Conservation (phyloP, 2,797 vertebrate species). For the Halcyon chelicuti region DNA sequence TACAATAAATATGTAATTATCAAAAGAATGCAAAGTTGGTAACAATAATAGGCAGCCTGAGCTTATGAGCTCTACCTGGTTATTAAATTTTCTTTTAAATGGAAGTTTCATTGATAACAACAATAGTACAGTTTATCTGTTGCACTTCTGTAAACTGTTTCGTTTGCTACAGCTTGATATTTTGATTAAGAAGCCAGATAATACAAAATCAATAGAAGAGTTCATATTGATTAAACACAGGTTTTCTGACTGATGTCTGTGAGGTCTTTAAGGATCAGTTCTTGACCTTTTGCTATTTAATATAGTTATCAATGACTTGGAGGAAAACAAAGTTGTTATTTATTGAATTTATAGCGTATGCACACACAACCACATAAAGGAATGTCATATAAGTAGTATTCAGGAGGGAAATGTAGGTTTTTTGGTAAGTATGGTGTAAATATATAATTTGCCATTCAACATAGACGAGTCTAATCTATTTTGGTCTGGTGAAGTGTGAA, state of each 20-base stretch:
- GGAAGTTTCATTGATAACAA: not conserved
- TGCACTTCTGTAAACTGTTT: not conserved
- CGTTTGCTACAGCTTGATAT: not conserved
- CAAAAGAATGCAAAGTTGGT: not conserved
- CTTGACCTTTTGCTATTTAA: conserved; percentile 23
- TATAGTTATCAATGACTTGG: not conserved
- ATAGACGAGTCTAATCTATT: not conserved
- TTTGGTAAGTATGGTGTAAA: not conserved
- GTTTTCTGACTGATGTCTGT: not conserved
- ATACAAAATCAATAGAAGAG: conserved; percentile 48
- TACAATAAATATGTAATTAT: not conserved
- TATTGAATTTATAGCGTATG: not conserved
- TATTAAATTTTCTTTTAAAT: not conserved
- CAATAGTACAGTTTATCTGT: not conserved
- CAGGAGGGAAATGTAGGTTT: not conserved
- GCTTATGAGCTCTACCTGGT: not conserved
- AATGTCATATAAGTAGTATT: not conserved
- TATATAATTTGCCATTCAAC: not conserved
- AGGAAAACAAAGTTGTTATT: not conserved
- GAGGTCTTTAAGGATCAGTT: conserved; percentile 2
- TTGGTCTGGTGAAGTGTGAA: not conserved
- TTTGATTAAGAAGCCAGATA: conserved; percentile 43
- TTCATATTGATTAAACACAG: conserved; percentile 15
- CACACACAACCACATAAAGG: not conserved
- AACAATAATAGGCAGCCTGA: not conserved